Evolutionary conservation across 2,888 invertebrate species (phyloP), one percentile per base, ranked within the genome.

Genomic region (Pseudococcus jackbeardsleyi): DNA sequence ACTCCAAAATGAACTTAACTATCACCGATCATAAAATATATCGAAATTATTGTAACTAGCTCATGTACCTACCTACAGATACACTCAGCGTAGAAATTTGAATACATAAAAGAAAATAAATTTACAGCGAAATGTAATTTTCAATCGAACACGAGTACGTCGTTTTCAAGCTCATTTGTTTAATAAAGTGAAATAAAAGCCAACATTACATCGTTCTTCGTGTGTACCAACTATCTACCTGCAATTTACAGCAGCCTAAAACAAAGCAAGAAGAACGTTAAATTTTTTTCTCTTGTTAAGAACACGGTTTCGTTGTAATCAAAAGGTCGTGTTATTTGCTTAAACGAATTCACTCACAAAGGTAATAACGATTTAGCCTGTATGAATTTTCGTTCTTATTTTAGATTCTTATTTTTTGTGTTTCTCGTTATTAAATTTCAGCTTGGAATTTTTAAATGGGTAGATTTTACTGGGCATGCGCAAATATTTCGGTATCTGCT

Each of bases 151-250:
- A 72, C 33, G 72, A 72, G 22, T 64, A 15, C 2, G 33, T 33
- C n/a, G 15, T 39, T 33, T 33, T 33, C 72, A 72, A 33, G 33
- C 33, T 72, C 33, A 72, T 72, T 72, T 72, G 72, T 72, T 72
- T 72, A 72, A 72, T 72, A 72, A 72, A 72, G 17, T 17, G 72
- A 72, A 72, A 72, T 33, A 33, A 72, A 72, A 72, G 72, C 33
- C 17, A 33, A 33, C 17, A 33, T 72, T 33, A 22, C 22, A 64
- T 64, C 64, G 64, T 33, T 72, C 72, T 4, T 72, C 33, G 11
- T 72, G 9, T 9, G 42, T 42, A 42, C 42, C 42, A 5, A 42
- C 42, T 42, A 9, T 3, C 26, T 33, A 33, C 26, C 42, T 42
- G 33, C 33, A 72, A 72, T 72, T 72, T 17, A 26, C 72, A 72